Evolutionary conservation across 2,113 vertebrate species (phyloP), one percentile per base, ranked within the genome.

Genomic region (Genyomyrus donnyi): DNA sequence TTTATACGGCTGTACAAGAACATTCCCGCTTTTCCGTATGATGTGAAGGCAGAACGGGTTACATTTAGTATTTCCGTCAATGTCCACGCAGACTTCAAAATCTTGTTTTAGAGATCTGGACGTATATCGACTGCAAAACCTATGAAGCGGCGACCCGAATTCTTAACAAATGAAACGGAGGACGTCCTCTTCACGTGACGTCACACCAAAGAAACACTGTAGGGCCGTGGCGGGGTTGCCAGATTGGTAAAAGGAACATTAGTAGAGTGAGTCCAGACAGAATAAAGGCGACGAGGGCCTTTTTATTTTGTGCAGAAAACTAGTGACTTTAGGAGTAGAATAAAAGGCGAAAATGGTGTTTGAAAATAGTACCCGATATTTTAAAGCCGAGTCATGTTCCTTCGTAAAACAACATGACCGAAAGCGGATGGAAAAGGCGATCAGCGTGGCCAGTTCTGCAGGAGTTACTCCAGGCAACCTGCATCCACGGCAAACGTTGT

Each of bases 181-280:
- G 91, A 89, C 90, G 80, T 89, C 90, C 91, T 91, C 66, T 31
- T 42, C 39, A 31, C 77, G n/a, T 91, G 91, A 92, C 91, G 91
- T 91, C 90, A 90, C 13, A 62, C 5, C 31, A n/a, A 9, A 70
- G 89, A 89, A 62, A 52, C 27, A 48, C 46, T 52, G 89, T 89
- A 42, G 87, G 91, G 91, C 45, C 50, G n/a, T 15, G 27, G 42
- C 21, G 15, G n/a, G 89, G 92, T 93, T 92, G 91, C 92, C 92
- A 92, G 80, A 90, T 90, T 0, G 13, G 3, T 0, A 8, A 31
- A n/a, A 86, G 3, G 10, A 0, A 17, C 24, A n/a, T 50, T 49
- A 50, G 10, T n/a, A 19, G 46, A 24, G 3, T 85, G 1, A 24
- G 42, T 45, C 2, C 39, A 11, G 80, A 21, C 2, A 42, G 48